A percentile compares a stretch with the other conserved stretches of the same genome.
These are phyloP conservation scores for Drosophila eohydei DNA, from an alignment of 2,888 invertebrate species.

Conservation along the genomic window DNA sequence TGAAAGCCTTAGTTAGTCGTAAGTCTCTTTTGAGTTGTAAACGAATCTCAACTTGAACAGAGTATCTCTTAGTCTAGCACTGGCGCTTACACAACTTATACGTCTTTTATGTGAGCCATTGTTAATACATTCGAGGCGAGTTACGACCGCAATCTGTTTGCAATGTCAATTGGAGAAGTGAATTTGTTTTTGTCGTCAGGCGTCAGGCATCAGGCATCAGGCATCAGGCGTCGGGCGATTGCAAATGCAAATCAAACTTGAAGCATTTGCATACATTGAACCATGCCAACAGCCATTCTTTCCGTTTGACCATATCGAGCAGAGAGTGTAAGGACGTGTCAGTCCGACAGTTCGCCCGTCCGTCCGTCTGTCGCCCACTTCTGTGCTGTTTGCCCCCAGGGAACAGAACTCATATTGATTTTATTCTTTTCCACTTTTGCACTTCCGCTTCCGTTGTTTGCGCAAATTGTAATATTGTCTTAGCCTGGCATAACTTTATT, in stretches of 20 bases:
- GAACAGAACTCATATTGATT: slow-evolving; percentile 57
- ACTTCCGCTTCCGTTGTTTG: slow-evolving; percentile 75
- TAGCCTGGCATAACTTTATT: slow-evolving; percentile 28
- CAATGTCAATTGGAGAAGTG: slow-evolving; percentile 75
- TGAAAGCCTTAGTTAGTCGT: no score
- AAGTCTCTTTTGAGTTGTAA: no score
- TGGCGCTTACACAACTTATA: background rate
- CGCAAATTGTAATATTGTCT: slow-evolving; percentile 67
- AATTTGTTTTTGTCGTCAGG: slow-evolving; percentile 60
- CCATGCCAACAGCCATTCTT: slow-evolving; percentile 31
- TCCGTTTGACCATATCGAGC: slow-evolving; percentile 11
- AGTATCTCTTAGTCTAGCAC: background rate
- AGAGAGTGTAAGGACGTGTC: background rate
- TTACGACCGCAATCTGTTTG: slow-evolving; percentile 74
- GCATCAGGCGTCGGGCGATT: slow-evolving; percentile 26
- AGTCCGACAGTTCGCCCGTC: slow-evolving; percentile 12
- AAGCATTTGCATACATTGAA: slow-evolving; percentile 61
- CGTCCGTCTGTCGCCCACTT: background rate
- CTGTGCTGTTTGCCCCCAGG: slow-evolving; percentile 33
- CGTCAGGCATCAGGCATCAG: background rate
- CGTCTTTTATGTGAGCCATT: background rate
- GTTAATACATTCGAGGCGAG: slow-evolving; percentile 42
- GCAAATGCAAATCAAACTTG: slow-evolving; percentile 68
- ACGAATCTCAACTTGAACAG: background rate
- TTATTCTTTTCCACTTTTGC: slow-evolving; percentile 40